A percentile compares a stretch with the other conserved stretches of the same genome.
phyloP scores from a whole-genome alignment of 2,888 invertebrate species.

The Ditula angustiorana region DNA sequence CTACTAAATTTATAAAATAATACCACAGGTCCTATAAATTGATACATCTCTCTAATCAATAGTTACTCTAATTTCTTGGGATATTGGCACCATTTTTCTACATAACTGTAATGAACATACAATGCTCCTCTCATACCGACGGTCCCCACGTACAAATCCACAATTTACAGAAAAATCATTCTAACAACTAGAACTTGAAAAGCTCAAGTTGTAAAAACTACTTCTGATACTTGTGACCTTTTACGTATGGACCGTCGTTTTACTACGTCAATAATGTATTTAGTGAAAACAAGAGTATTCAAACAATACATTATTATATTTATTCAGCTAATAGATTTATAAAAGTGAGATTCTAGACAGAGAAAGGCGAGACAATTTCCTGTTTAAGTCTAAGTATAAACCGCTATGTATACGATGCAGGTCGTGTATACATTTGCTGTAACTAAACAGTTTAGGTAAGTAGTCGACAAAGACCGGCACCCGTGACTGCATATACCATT shows the following conservation, averaged over 20 bases:
- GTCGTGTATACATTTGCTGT: background rate
- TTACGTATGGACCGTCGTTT: conserved; percentile 14
- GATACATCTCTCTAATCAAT: conserved; percentile 54
- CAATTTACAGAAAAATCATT: conserved; percentile 1
- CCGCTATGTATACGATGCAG: conserved; percentile 69
- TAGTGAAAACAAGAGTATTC: background rate
- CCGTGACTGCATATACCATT: conserved; percentile 25
- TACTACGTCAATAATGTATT: conserved; percentile 27
- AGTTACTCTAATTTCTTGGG: conserved; percentile 50
- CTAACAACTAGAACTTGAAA: background rate
- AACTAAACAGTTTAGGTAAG: background rate
- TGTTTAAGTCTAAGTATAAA: conserved; percentile 75
- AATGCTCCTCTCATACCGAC: conserved; percentile 49
- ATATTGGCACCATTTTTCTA: conserved; percentile 74
- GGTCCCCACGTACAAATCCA: conserved; percentile 46
- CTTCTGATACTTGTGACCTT: background rate
- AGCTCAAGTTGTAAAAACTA: background rate
- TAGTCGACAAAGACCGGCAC: background rate
- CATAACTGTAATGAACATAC: conserved; percentile 44
- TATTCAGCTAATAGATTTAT: conserved; percentile 51
- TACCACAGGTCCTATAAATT: conserved; percentile 67
- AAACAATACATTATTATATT: conserved; percentile 35
- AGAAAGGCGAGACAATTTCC: conserved; percentile 67
- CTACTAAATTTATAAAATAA: conserved; percentile 62
- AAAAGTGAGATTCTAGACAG: conserved; percentile 78